These are phyloP conservation scores for Rhamnusium bicolor DNA, from an alignment of 2,888 invertebrate species.

Conservation along the genomic window DNA sequence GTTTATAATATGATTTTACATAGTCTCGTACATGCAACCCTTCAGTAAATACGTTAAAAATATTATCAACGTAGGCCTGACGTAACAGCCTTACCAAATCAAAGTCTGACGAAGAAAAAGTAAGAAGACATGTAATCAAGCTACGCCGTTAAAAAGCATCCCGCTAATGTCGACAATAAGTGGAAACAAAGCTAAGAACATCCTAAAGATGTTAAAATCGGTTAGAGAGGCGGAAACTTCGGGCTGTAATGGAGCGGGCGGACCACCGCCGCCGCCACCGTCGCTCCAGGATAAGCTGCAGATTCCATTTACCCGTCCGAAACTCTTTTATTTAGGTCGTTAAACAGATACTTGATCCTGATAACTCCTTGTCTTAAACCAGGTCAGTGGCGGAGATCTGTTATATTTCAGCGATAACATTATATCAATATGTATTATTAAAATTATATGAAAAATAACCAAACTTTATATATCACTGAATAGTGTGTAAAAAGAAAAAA, in stretches of 20 bases:
- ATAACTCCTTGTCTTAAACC: constrained; percentile 41
- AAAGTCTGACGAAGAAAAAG: not conserved
- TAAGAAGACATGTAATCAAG: constrained; percentile 25
- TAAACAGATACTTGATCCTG: constrained; percentile 67
- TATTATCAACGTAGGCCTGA: too few relatives aligned
- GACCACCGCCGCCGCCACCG: constrained; percentile 45
- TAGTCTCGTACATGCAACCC: too few relatives aligned
- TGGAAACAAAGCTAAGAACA: constrained; percentile 62
- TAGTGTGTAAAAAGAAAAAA: too few relatives aligned
- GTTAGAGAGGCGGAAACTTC: constrained; percentile 63
- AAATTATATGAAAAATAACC: too few relatives aligned
- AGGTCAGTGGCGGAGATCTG: constrained; percentile 34
- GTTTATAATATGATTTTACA: too few relatives aligned
- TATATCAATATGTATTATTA: too few relatives aligned
- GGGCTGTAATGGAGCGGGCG: constrained; percentile 63
- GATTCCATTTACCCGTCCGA: constrained; percentile 70
- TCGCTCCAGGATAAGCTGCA: constrained; percentile 63
- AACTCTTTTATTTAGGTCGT: constrained; percentile 71
- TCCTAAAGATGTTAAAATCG: constrained; percentile 67
- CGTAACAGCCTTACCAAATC: not conserved
- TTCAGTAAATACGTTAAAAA: too few relatives aligned
- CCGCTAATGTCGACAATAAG: constrained; percentile 53
- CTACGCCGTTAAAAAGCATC: constrained; percentile 25
- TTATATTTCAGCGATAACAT: too few relatives aligned
- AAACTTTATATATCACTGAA: too few relatives aligned